Percentiles rank a stretch among this genome's conserved stretches.
Conservation (phyloP, 2,113 vertebrate genomes). For the Corydoras maculifer region DNA sequence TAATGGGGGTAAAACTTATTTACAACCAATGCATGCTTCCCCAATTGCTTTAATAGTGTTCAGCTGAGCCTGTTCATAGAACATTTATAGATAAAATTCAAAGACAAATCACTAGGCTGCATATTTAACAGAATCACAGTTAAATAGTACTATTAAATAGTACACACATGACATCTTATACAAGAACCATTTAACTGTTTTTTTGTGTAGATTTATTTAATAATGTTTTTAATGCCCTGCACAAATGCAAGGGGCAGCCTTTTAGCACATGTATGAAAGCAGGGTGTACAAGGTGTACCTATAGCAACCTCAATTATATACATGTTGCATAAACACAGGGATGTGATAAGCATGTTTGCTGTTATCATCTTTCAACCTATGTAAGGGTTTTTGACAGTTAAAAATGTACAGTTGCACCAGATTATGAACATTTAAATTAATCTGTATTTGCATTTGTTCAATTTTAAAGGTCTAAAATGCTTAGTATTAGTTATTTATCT, state of each 20-base stretch:
- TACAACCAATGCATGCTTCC: neutral
- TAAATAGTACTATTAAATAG: neutral
- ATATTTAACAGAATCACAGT: neutral
- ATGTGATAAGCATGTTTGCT: neutral
- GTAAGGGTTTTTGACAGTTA: neutral
- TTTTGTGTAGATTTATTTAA: too few relatives aligned
- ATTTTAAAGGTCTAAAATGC: too few relatives aligned
- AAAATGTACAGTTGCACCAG: too few relatives aligned
- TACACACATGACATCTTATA: too few relatives aligned
- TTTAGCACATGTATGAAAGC: too few relatives aligned
- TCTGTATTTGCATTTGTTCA: too few relatives aligned
- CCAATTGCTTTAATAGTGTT: slow-evolving; percentile 17
- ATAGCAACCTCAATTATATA: neutral
- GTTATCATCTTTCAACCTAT: neutral
- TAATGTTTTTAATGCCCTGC: too few relatives aligned
- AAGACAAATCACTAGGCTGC: slow-evolving; percentile 14
- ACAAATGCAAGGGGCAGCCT: too few relatives aligned
- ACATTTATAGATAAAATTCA: slow-evolving; percentile 3
- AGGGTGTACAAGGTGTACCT: neutral
- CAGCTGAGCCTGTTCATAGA: slow-evolving; percentile 1
- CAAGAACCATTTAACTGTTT: too few relatives aligned
- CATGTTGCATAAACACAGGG: neutral
- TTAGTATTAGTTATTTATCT: too few relatives aligned
- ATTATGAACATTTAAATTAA: too few relatives aligned
- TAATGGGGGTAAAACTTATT: slow-evolving; percentile 33